A percentile compares a stretch with the other conserved stretches of the same genome.
phyloP scores from a whole-genome alignment of 2,797 vertebrate species.

The Picus viridis region DNA sequence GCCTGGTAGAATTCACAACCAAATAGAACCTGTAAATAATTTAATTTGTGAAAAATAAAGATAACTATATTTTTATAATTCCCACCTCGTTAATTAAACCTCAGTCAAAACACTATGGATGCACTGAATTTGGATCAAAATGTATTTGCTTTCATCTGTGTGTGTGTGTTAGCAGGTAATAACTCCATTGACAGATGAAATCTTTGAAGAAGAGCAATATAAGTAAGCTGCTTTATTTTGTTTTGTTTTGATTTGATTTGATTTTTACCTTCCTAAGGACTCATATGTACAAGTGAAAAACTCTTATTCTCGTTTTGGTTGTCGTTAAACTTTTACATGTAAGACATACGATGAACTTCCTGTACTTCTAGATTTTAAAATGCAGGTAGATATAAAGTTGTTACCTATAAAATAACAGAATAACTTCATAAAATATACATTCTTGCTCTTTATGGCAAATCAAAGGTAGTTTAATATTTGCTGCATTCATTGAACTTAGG shows the following conservation, averaged over 20 bases:
- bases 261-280: background rate
- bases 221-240: background rate
- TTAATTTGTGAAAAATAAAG: no score
- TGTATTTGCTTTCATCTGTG: background rate
- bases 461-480: background rate
- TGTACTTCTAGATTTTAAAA: background rate
- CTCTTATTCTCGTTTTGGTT: background rate
- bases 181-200: background rate
- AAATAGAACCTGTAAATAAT: no score
- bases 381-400: background rate
- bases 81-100: no score
- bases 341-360: background rate
- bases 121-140: background rate
- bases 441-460: background rate
- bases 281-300: background rate
- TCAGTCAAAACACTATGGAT: background rate
- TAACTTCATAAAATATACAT: background rate
- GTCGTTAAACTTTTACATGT: background rate
- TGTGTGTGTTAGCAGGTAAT: background rate
- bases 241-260: background rate
- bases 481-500: background rate
- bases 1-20: no score
- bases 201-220: background rate
- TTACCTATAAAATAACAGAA: background rate
- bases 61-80: no score